These are phyloP conservation scores for Zeugodacus cucurbitae DNA, from an alignment of 1,140 invertebrate species.

Conservation along the genomic window DNA sequence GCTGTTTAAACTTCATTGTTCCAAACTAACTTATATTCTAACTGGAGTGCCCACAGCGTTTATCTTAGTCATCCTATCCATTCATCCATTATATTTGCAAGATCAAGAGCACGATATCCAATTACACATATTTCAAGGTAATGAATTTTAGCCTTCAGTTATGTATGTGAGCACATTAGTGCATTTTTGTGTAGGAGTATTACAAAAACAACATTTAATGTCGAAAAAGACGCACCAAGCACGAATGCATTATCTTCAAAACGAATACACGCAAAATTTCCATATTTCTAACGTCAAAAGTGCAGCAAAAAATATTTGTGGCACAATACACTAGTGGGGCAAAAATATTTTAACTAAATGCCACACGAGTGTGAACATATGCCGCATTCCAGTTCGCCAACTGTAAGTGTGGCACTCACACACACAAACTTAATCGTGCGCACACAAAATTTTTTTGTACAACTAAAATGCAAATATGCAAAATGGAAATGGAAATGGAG, in stretches of 20 bases:
- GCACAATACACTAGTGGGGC: not conserved
- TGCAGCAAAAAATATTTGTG: not conserved
- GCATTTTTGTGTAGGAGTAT: too few relatives aligned
- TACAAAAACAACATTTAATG: not conserved
- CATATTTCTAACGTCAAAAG: not conserved
- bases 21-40: too few relatives aligned
- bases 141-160: too few relatives aligned
- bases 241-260: not conserved
- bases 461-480: slow-evolving; percentile 25
- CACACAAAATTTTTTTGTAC: not conserved
- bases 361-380: not conserved
- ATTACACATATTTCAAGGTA: too few relatives aligned
- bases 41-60: too few relatives aligned
- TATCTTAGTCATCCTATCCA: too few relatives aligned
- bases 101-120: too few relatives aligned
- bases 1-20: too few relatives aligned
- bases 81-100: too few relatives aligned
- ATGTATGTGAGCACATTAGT: too few relatives aligned
- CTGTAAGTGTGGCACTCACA: not conserved
- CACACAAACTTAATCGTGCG: not conserved
- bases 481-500: slow-evolving; percentile 8
- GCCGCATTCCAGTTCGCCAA: not conserved
- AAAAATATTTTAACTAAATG: not conserved
- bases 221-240: not conserved
- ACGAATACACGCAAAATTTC: not conserved